Evolutionary conservation across 2,888 invertebrate genomes (phyloP), one percentile per base, ranked within the genome.

Genomic region (Platycheirus albimanus): DNA sequence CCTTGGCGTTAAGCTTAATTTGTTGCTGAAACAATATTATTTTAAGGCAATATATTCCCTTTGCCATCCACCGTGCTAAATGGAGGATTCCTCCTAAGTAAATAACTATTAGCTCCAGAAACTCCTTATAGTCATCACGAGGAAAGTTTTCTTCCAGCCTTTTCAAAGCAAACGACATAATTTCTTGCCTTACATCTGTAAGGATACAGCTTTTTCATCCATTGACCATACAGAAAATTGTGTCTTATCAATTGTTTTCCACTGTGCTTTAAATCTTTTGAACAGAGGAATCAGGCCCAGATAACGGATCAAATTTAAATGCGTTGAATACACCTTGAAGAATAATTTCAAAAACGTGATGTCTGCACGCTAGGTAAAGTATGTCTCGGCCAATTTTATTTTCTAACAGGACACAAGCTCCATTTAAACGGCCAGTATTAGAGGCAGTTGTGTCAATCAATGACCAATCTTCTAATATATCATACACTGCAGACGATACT

Each of bases 41-140:
- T 71, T 78, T 78, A 36, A 71, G 30, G 64, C 58, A 78, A 51
- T 63, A 71, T 43, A 71, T 71, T 58, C 24, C 33, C 47, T 78
- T 78, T 66, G 70, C 54, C 43, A 76, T 69, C 76, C 76, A 38
- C 13, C 56, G 13, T 24, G 20, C 20, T 20, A 41, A 13, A 45
- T 36, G 51, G 49, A 36, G 64, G 51, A 51, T 1, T 64, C 15
- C 64, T 36, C 64, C 49, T 8, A 64, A 51, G 49, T 15, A 49
- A 38, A 64, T 38, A 2, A 38, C 49, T n/a, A 64, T 51, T 1
- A 64, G 64, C 4, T 64, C 38, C 5, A 66, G 51, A 15, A 66
- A 51, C 8, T 66, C 51, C 17, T 66, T 66, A 7, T 51, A 66
- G 10, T 66, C 36, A 51, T 51, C 36, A 6, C 64, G 4, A 51